phyloP scores from a whole-genome alignment of 2,113 vertebrate genomes.

The Nerophis lumbriciformis region DNA sequence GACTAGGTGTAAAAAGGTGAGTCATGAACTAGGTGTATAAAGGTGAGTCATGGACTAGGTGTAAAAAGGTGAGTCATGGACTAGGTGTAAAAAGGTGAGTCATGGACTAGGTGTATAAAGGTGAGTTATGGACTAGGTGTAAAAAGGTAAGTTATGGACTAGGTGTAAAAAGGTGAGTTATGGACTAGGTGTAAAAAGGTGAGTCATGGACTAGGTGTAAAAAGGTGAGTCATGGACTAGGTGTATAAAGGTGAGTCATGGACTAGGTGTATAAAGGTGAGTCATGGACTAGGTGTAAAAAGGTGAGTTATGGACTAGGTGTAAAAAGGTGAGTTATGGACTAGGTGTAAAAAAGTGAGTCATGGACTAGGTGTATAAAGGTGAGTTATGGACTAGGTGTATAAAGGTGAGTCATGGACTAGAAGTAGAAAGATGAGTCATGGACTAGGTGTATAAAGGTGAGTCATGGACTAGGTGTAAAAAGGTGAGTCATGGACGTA shows the following conservation, averaged over 20 bases:
- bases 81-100: slow-evolving; percentile 19
- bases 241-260: slow-evolving; percentile 18
- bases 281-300: slow-evolving; percentile 5
- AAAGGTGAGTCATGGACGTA: too few species aligned
- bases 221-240: slow-evolving; percentile 19
- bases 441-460: too few species aligned
- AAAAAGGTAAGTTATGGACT: slow-evolving; percentile 22
- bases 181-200: slow-evolving; percentile 9
- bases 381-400: slow-evolving; percentile 10
- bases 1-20: slow-evolving; percentile 18
- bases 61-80: slow-evolving; percentile 22
- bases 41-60: slow-evolving; percentile 16
- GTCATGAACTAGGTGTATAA: neutral
- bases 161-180: slow-evolving; percentile 22
- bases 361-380: slow-evolving; percentile 1
- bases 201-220: slow-evolving; percentile 8
- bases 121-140: slow-evolving; percentile 13
- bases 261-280: slow-evolving; percentile 14
- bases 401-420: slow-evolving; percentile 19
- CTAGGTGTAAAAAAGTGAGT: slow-evolving; percentile 18
- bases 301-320: slow-evolving; percentile 16
- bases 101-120: slow-evolving; percentile 1
- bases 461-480: too few species aligned
- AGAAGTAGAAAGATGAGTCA: slow-evolving; percentile 33
- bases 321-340: slow-evolving; percentile 22